phyloP scores from a whole-genome alignment of 2,797 vertebrate genomes.

The Sebastes minor region DNA sequence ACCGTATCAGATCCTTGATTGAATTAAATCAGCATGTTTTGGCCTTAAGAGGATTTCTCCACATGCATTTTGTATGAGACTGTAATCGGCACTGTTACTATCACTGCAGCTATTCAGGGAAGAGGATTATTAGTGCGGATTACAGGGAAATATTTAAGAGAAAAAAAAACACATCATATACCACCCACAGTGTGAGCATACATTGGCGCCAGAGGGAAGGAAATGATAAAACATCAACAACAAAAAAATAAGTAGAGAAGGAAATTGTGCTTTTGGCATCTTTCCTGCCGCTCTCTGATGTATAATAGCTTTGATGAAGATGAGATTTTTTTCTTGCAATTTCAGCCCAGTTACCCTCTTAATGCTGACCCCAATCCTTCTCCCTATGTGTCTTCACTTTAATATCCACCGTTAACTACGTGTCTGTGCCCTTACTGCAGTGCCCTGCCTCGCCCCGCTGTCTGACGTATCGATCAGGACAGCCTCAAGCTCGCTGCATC shows the following conservation, averaged over 20 bases:
- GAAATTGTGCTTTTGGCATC: not conserved
- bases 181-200: constrained; percentile 32
- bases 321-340: constrained; percentile 11
- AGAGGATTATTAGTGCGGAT: constrained; percentile 69
- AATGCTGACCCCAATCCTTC: constrained; percentile 19
- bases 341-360: constrained; percentile 22
- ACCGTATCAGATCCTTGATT: constrained; percentile 72
- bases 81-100: constrained; percentile 67
- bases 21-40: constrained; percentile 78
- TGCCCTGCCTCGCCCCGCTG: constrained; percentile 58
- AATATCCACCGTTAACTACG: constrained; percentile 29
- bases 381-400: constrained; percentile 21
- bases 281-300: not conserved
- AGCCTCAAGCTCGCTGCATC: constrained; percentile 56
- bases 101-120: constrained; percentile 52
- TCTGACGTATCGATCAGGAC: constrained; percentile 70
- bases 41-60: constrained; percentile 74
- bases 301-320: constrained; percentile 9
- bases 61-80: constrained; percentile 65
- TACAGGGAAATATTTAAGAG: constrained; percentile 56
- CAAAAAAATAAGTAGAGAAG: constrained; percentile 5
- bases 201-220: constrained; percentile 2
- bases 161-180: not conserved
- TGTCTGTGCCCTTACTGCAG: constrained; percentile 64
- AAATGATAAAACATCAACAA: constrained; percentile 9